phyloP scores from a whole-genome alignment of 2,113 vertebrate genomes.

The Dipodomys stephensi region DNA sequence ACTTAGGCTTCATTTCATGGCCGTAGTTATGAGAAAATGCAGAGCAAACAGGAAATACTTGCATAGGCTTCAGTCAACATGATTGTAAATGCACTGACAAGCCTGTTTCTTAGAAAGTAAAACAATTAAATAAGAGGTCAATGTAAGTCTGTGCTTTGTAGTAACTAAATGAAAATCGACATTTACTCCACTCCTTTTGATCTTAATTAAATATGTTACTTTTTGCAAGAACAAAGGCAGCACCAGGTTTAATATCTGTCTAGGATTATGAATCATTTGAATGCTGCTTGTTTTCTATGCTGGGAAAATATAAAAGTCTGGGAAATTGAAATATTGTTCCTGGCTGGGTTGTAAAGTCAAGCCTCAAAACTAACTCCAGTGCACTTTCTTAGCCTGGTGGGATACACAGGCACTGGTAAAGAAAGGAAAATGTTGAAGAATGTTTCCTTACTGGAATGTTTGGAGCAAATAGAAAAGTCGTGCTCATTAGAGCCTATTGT shows the following conservation, averaged over 20 bases:
- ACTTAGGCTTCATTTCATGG: neutral
- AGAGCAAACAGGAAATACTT: neutral
- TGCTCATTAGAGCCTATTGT: neutral
- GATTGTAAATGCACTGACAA: neutral
- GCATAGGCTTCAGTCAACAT: neutral
- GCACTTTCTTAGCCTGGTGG: no score
- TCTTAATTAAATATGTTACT: constrained; percentile 33
- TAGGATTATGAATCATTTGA: neutral
- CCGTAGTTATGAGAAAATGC: neutral
- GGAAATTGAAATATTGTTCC: neutral
- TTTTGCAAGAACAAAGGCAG: neutral
- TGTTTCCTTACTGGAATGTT: neutral
- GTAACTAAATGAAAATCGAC: neutral
- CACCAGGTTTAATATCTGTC: neutral
- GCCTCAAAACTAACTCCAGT: neutral
- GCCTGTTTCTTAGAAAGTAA: constrained; percentile 28
- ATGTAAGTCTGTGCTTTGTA: neutral
- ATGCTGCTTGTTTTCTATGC: neutral
- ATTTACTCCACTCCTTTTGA: neutral
- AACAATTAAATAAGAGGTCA: constrained; percentile 12
- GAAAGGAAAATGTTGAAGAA: neutral
- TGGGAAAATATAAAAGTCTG: neutral
- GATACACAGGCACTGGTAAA: fast-evolving
- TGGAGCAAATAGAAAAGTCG: neutral
- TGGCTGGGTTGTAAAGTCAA: neutral